Base-by-base conservation (phyloP, 2,113 vertebrate genomes). In the Phyllopteryx taeniolatus region DNA sequence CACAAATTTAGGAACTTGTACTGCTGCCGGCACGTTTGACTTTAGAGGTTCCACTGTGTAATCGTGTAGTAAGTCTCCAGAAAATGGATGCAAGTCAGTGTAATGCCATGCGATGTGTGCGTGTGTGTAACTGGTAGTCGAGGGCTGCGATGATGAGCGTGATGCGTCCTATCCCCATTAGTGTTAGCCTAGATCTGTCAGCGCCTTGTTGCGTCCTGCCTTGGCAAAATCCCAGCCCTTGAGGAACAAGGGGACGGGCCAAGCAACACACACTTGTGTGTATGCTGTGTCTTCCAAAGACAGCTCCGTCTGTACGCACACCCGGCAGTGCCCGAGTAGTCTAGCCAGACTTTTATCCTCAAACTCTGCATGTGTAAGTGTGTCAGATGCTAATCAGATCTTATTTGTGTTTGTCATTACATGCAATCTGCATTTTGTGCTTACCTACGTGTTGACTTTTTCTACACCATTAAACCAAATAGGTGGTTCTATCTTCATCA, bases 141-240 rank as follows among this genome's bases (percentile, higher is more conserved):
- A 79, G 70, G 70, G 77, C 65, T 80, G 68, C 61, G 79, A 85
- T 85, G 84, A 85, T 80, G 82, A 77, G 59, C 73, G 80, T 86
- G 87, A 90, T 85, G 81, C 75, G 79, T 86, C 79, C 83, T 86
- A 87, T 89, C 84, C 89, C 86, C 90, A 87, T 92, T 90, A 92
- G 88, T 82, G 88, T 90, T 90, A 92, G 87, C 92, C 92, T 79
- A 92, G 89, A 92, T 93, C 85, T 91, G 91, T 93, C 91, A 93
- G 72, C 83, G 82, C 64, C 69, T 87, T 68, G 85, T 79, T 86
- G 77, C 85, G 80, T 87, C 81, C 82, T 75, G 82, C 83, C 75
- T 72, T 83, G 72, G 85, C 71, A 85, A 82, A 87, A 82, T 83
- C 71, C 78, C 77, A 83, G 78, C 85, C 87, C 86, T 69, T 68